These are phyloP conservation scores for Protonemura montana DNA, from an alignment of 2,888 invertebrate species.

Conservation along the genomic window DNA sequence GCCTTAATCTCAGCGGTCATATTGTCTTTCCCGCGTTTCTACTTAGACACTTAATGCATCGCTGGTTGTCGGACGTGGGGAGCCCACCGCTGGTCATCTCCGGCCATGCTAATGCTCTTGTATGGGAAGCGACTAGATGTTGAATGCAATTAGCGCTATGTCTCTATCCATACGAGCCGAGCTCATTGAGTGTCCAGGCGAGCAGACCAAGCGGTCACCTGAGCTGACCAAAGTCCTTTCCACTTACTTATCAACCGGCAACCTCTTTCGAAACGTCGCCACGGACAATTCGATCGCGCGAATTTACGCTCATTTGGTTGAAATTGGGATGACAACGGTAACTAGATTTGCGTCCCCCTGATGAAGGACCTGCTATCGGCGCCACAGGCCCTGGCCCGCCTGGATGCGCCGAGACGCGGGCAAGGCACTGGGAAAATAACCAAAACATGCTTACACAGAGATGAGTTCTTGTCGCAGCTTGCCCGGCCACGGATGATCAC, in stretches of 20 bases:
- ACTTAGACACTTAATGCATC: neutral
- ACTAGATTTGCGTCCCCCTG: neutral
- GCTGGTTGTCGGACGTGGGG: neutral
- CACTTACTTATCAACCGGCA: constrained; percentile 58
- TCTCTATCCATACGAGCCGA: constrained; percentile 20
- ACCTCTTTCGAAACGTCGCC: constrained; percentile 48
- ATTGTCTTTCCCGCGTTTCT: constrained; percentile 39
- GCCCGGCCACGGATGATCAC: neutral
- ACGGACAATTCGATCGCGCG: constrained; percentile 5
- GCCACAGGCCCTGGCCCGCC: neutral
- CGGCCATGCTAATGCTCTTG: constrained; percentile 30
- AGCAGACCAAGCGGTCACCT: constrained; percentile 46
- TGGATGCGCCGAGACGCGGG: neutral
- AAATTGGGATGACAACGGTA: constrained; percentile 7
- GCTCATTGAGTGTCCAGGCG: constrained; percentile 42
- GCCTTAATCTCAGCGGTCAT: constrained; percentile 39
- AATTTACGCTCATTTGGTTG: constrained; percentile 5
- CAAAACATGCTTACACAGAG: constrained; percentile 57
- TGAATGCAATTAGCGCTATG: constrained; percentile 44
- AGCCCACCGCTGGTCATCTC: neutral
- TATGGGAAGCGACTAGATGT: constrained; percentile 41
- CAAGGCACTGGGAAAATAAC: neutral
- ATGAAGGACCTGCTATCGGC: neutral
- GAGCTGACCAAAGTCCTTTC: constrained; percentile 56
- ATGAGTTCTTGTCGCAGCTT: neutral